Evolutionary conservation across 2,113 vertebrate genomes (phyloP), one percentile per base, ranked within the genome.

Genomic region (Pantherophis guttatus): DNA sequence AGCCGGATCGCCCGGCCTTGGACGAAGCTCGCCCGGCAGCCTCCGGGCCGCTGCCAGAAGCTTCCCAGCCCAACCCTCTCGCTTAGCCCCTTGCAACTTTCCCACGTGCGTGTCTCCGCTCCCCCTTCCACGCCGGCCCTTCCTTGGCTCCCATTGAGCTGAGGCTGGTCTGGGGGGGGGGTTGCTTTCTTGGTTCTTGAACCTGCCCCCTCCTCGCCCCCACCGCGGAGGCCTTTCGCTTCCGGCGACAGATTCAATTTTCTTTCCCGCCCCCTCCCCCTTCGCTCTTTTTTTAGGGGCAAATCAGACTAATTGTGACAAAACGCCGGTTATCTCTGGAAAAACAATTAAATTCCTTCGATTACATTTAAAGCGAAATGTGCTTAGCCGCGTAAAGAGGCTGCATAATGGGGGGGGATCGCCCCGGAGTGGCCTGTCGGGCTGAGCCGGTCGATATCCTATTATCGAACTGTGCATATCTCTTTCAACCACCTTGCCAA

Each of bases 391-490:
- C 96, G 98, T 97, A 98, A 98, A 98, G 98, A 97, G 97, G 96
- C 96, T 94, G 97, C 98, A 98, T 98, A 98, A 98, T 98, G 98
- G 98, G 97, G 55, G 97, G 97, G 96, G 97, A 97, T 97, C 97
- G 97, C 96, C 98, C 98, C 97, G 95, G 97, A 97, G 98, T 97
- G 97, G 97, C 98, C 97, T 97, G 97, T 97, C 97, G 97, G 96
- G 96, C 97, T 94, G 95, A 96, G 94, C 97, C 39, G 98, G 98
- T 99, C 98, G 98, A 99, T 99, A 99, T 98, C 98, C 98, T 98
- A 98, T 98, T 99, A 99, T 98, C 98, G 98, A 98, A 97, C 97
- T 96, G 96, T 97, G 98, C 98, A 98, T 99, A 99, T 99, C 98
- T 98, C 98, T 98, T 98, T 98, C 98, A 98, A 97, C 97, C 98